phyloP scores from a whole-genome alignment of 1,140 invertebrate species.

The Asbolus verrucosus region DNA sequence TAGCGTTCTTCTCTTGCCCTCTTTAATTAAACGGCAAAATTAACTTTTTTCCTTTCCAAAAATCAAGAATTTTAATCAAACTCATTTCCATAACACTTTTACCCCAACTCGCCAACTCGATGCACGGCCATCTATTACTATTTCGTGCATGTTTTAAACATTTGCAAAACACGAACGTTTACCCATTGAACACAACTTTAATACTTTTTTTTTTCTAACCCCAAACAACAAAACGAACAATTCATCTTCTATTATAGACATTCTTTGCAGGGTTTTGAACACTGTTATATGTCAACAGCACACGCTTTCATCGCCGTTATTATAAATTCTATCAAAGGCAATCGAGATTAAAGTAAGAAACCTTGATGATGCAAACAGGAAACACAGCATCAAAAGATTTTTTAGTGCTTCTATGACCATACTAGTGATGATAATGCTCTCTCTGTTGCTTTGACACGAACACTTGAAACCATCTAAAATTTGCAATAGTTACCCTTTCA shows the following conservation, averaged over 20 bases:
- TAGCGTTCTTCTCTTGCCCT: conserved; percentile 40
- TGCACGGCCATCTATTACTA: conserved; percentile 37
- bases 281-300: conserved; percentile 19
- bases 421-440: conserved; percentile 24
- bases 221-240: background rate
- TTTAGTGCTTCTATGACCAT: conserved; percentile 14
- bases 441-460: background rate
- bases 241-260: background rate
- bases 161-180: background rate
- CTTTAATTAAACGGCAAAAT: conserved; percentile 44
- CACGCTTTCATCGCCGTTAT: conserved; percentile 32
- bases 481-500: background rate
- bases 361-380: conserved; percentile 22
- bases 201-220: background rate
- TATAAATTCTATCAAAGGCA: conserved; percentile 36
- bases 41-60: conserved; percentile 42
- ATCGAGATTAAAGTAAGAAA: conserved; percentile 33
- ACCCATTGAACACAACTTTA: background rate
- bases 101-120: conserved; percentile 23
- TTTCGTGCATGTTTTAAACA: conserved; percentile 39
- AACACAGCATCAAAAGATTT: conserved; percentile 32
- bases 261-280: conserved; percentile 15
- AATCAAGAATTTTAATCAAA: conserved; percentile 39
- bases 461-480: background rate
- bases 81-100: conserved; percentile 42